Percentiles rank a stretch among this genome's conserved stretches.
These are phyloP conservation scores for Leptinotarsa texana DNA, from an alignment of 1,140 invertebrate species.

Conservation along the genomic window DNA sequence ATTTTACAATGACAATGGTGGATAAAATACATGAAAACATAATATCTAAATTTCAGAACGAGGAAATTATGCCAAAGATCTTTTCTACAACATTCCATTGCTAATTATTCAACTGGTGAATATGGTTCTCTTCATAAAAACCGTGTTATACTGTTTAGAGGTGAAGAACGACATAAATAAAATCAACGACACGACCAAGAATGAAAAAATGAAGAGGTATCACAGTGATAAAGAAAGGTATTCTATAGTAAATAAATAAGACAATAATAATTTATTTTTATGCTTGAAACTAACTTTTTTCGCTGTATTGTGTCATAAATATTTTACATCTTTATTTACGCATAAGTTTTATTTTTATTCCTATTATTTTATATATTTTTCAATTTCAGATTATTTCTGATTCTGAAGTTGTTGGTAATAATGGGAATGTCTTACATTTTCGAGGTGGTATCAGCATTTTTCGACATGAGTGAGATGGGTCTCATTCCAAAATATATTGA, in stretches of 20 bases:
- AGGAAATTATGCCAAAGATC: slow-evolving; percentile 56
- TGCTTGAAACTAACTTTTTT: no score
- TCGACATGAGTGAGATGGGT: slow-evolving; percentile 29
- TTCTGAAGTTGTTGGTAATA: slow-evolving; percentile 37
- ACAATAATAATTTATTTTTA: no score
- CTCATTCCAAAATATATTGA: slow-evolving; percentile 34
- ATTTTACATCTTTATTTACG: neutral
- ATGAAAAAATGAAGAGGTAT: slow-evolving; percentile 32
- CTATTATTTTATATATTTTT: slow-evolving; percentile 17
- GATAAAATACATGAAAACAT: neutral
- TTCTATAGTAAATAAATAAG: neutral
- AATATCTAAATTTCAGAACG: slow-evolving; percentile 34
- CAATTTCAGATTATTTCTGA: slow-evolving; percentile 34
- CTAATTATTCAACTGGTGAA: slow-evolving; percentile 66
- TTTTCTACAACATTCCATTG: slow-evolving; percentile 68
- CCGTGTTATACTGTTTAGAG: slow-evolving; percentile 66
- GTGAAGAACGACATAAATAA: slow-evolving; percentile 71
- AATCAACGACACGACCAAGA: slow-evolving; percentile 50
- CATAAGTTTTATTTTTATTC: slow-evolving; percentile 1
- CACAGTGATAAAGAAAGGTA: slow-evolving; percentile 39
- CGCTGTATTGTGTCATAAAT: no score
- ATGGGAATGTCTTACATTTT: slow-evolving; percentile 40
- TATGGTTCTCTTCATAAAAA: slow-evolving; percentile 68
- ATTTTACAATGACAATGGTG: neutral
- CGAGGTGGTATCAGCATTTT: slow-evolving; percentile 36